Conservation (phyloP, 2,797 vertebrate species). For the Nannoperca australis region DNA sequence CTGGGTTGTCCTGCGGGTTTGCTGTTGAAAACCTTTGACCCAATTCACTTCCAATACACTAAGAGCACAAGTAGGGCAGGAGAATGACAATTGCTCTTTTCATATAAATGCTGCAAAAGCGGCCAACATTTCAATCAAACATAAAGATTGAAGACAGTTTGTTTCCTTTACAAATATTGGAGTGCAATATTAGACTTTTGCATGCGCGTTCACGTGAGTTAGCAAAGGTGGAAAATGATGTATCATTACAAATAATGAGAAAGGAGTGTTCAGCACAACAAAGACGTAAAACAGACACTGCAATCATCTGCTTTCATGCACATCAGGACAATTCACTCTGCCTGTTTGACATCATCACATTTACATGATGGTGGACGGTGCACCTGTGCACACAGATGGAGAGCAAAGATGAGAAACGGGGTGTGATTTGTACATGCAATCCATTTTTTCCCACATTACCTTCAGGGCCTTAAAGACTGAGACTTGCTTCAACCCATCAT, state of each 20-base stretch:
- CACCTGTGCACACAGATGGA: slow-evolving; percentile 18
- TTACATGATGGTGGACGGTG: slow-evolving; percentile 48
- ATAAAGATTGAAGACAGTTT: neutral
- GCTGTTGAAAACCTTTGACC: neutral
- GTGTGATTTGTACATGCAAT: slow-evolving; percentile 67
- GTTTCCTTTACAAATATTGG: neutral
- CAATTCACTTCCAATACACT: neutral
- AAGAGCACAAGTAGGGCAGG: neutral
- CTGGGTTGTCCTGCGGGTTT: slow-evolving; percentile 8
- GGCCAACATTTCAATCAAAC: neutral
- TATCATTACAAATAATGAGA: slow-evolving; percentile 1
- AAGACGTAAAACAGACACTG: slow-evolving; percentile 11
- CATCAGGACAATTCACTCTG: neutral
- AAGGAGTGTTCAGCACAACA: slow-evolving; percentile 7
- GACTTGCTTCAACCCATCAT: slow-evolving; percentile 94
- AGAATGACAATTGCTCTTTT: neutral
- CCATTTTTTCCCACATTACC: slow-evolving; percentile 89
- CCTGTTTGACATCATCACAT: slow-evolving; percentile 36
- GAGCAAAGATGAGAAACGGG: slow-evolving; percentile 47
- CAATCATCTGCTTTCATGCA: slow-evolving; percentile 66
- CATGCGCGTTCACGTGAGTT: slow-evolving; percentile 53
- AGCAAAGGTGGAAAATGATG: slow-evolving; percentile 21
- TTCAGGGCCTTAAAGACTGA: slow-evolving; percentile 96
- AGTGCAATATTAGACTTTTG: slow-evolving; percentile 18
- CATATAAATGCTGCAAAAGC: neutral